Base-by-base conservation (phyloP, 2,113 vertebrate species). In the Charadrius vociferus region DNA sequence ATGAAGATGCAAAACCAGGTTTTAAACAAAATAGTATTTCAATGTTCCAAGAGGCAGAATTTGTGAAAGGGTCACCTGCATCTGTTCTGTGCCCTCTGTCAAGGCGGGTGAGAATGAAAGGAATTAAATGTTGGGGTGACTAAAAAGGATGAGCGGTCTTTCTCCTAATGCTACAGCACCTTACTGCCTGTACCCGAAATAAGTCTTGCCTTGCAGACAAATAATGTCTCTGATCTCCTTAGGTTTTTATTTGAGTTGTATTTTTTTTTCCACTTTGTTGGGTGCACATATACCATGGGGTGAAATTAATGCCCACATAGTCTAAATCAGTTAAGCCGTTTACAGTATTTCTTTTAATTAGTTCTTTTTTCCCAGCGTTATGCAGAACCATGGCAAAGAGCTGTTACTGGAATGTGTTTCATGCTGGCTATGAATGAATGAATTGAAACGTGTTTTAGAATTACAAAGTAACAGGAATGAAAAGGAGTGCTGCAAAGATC, bases 41-140 rank as follows among this genome's bases (percentile, higher is more conserved):
- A 22, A 6, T 0, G 1, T 52, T 67, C 23, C 29, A 65, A 66
- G 80, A 86, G 72, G 71, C 90, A 96, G 68, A 94, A 81, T 91
- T 88, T 94, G 68, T 85, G 83, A 63, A 90, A 90, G 37, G 74
- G 86, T 73, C 62, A 81, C 75, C 88, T 95, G 70, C 83, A 77
- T 59, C 71, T 91, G 59, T 85, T 80, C 77, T 92, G 41, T 94
- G 67, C 80, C 81, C 86, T 92, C 80, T 85, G 21, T 91, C 96
- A 86, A 95, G 82, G 81, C 74, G 49, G 78, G 77, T 92, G 95
- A 94, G 79, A 80, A 71, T 50, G 39, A 70, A 94, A 97, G 71
- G 36, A 96, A 89, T 97, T 91, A 93, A 87, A 22, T 88, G 55
- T 86, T 93, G 79, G 90, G 39, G 79, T 95, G 94, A 79, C 72